These are phyloP conservation scores for Falco cherrug DNA, from an alignment of 2,797 vertebrate species.

Conservation along the genomic window DNA sequence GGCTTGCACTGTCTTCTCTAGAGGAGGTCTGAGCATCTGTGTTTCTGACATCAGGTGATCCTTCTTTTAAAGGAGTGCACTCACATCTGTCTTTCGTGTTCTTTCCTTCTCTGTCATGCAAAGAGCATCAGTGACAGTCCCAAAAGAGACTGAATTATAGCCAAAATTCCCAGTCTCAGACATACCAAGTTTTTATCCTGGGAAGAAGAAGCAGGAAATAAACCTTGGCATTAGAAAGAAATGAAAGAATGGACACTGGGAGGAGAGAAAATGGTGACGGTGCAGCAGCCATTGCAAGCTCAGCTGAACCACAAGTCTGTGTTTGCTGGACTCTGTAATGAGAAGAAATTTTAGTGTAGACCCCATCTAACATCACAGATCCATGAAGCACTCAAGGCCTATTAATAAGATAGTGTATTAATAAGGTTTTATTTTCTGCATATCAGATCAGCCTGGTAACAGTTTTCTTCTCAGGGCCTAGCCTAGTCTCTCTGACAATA, in stretches of 20 bases:
- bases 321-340: neutral
- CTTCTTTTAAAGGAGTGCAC: neutral
- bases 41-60: neutral
- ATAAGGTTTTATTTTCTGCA: neutral
- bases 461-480: neutral
- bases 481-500: neutral
- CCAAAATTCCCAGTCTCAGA: neutral
- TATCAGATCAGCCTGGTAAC: neutral
- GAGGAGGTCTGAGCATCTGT: neutral
- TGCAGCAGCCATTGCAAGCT: neutral
- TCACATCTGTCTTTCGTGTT: neutral
- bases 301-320: neutral
- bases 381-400: neutral
- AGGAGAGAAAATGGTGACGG: neutral
- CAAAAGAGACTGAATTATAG: neutral
- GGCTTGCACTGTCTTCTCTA: neutral
- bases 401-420: neutral
- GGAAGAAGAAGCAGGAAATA: neutral
- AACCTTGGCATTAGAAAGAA: neutral
- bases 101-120: neutral
- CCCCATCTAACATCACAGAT: neutral
- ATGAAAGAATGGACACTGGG: neutral
- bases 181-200: neutral
- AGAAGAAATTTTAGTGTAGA: neutral
- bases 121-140: neutral